These are phyloP conservation scores for Drosophila watanabei DNA, from an alignment of 1,140 invertebrate species.

Conservation along the genomic window DNA sequence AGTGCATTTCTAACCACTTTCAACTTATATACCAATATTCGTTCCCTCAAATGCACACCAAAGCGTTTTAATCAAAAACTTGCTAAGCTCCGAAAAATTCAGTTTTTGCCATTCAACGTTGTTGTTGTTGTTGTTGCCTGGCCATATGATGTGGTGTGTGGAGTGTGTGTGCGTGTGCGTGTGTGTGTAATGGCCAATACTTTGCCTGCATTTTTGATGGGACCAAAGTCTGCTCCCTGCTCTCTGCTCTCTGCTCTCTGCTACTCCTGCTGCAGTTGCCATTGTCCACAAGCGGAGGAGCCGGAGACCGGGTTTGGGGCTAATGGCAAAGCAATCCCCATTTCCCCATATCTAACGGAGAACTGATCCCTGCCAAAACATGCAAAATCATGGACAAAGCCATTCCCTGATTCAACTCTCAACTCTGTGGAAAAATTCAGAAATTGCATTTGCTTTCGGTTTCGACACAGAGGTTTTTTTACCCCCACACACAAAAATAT, in stretches of 20 bases:
- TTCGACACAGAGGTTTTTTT: conserved; percentile 37
- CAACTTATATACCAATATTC: conserved; percentile 11
- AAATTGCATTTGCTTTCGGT: conserved; percentile 54
- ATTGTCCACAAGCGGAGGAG: conserved; percentile 26
- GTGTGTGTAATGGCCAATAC: conserved; percentile 36
- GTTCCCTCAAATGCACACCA: conserved; percentile 22
- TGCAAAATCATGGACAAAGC: conserved; percentile 51
- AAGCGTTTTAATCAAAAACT: conserved; percentile 66
- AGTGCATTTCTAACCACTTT: conserved; percentile 6
- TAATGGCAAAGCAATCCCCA: conserved; percentile 53
- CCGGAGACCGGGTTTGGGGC: conserved; percentile 2
- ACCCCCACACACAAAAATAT: conserved; percentile 1
- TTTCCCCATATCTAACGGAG: conserved; percentile 29
- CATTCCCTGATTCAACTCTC: conserved; percentile 44
- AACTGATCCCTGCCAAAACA: conserved; percentile 51
- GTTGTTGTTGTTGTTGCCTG: background rate
- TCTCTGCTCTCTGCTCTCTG: too few species aligned
- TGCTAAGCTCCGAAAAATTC: conserved; percentile 47
- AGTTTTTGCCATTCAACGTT: conserved; percentile 36
- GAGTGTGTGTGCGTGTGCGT: background rate
- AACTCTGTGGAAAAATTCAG: conserved; percentile 43
- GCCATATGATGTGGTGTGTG: background rate
- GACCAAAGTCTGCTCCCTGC: conserved; percentile 11
- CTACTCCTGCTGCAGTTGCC: background rate
- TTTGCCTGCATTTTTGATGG: conserved; percentile 40